Evolutionary conservation across 1,140 invertebrate species (phyloP).

Genomic region (Diprion similis): DNA sequence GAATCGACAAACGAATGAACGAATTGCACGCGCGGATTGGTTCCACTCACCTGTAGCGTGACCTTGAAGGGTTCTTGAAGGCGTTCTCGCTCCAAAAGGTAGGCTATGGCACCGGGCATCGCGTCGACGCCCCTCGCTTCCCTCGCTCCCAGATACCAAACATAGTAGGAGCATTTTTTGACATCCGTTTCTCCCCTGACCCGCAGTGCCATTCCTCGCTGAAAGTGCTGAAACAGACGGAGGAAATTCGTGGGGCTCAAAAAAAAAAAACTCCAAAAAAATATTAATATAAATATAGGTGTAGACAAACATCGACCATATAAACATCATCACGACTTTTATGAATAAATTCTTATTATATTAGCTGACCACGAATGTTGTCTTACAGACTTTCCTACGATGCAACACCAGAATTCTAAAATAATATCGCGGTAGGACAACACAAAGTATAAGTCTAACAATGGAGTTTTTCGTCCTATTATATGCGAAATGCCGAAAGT

Average conservation of each 20-base stretch:
- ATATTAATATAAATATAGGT: neutral
- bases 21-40: constrained; percentile 8
- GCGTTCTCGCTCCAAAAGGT: constrained; percentile 83
- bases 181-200: constrained; percentile 82
- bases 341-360: too few species aligned
- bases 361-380: too few species aligned
- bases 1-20: neutral
- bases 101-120: constrained; percentile 83
- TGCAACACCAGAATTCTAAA: too few species aligned
- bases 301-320: too few species aligned
- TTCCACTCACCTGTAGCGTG: constrained; percentile 68
- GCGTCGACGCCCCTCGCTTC: constrained; percentile 80
- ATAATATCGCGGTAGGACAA: too few species aligned
- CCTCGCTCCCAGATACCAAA: constrained; percentile 96
- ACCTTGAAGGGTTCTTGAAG: constrained; percentile 92
- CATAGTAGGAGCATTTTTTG: constrained; percentile 96
- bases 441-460: too few species aligned
- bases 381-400: too few species aligned
- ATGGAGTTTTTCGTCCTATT: too few species aligned
- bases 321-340: too few species aligned
- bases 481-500: too few species aligned
- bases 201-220: constrained; percentile 58
- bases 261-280: neutral
- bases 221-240: constrained; percentile 27
- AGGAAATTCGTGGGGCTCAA: neutral